These are phyloP conservation scores for Diabrotica balteata DNA, from an alignment of 2,888 invertebrate species.

Conservation along the genomic window DNA sequence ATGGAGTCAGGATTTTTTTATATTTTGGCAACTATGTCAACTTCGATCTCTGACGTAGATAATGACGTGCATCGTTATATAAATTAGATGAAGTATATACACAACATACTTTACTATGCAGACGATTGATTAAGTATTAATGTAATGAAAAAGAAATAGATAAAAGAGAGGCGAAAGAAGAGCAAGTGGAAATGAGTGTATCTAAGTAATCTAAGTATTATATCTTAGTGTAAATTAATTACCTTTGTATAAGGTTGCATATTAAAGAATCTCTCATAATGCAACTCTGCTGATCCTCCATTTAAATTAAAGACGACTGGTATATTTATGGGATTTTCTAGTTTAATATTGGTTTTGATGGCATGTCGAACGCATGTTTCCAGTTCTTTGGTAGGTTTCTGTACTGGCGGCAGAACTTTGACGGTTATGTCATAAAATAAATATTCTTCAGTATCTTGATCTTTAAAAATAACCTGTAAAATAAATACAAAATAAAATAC, in stretches of 20 bases:
- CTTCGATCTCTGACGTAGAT: no score
- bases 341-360: constrained; percentile 45
- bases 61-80: no score
- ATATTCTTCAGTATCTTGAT: constrained; percentile 54
- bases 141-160: no score
- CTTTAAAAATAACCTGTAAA: constrained; percentile 55
- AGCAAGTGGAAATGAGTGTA: no score
- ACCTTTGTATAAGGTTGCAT: constrained; percentile 52
- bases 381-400: constrained; percentile 51
- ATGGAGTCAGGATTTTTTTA: no score
- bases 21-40: no score
- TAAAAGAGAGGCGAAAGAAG: no score
- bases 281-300: constrained; percentile 42
- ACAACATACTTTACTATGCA: no score
- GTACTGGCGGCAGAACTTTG: constrained; percentile 49
- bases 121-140: no score
- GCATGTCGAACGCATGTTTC: constrained; percentile 51
- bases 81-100: no score
- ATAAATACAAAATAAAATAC: not conserved
- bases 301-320: constrained; percentile 48
- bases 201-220: no score
- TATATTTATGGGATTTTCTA: constrained; percentile 55
- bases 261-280: constrained; percentile 42
- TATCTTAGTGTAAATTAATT: constrained; percentile 20
- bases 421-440: constrained; percentile 53